phyloP scores from a whole-genome alignment of 2,113 vertebrate species.

The Rhineura floridana region DNA sequence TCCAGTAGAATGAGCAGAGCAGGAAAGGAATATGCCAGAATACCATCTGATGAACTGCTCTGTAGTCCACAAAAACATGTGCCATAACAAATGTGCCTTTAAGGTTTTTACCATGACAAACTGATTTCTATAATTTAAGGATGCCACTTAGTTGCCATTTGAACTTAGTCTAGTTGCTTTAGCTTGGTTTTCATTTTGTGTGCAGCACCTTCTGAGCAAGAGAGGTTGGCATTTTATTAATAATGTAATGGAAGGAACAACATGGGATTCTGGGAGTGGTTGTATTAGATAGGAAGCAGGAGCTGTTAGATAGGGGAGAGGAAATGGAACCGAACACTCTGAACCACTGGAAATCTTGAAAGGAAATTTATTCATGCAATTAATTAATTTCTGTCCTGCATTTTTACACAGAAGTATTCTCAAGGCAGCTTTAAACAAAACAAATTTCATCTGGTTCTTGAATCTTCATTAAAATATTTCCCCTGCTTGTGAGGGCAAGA shows the following conservation, averaged over 20 bases:
- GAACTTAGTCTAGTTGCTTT: neutral
- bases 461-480: neutral
- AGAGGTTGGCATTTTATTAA: neutral
- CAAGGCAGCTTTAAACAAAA: neutral
- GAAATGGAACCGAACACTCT: neutral
- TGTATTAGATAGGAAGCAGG: neutral
- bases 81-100: too few relatives aligned
- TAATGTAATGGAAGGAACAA: neutral
- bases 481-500: neutral
- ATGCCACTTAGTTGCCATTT: neutral
- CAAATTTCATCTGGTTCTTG: neutral
- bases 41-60: too few relatives aligned
- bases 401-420: neutral
- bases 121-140: neutral
- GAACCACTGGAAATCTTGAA: neutral
- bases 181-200: neutral
- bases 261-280: neutral
- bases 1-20: neutral
- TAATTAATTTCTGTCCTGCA: neutral
- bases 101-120: too few relatives aligned
- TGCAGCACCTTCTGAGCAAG: neutral
- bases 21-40: rapidly evolving
- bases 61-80: too few relatives aligned
- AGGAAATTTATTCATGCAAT: neutral
- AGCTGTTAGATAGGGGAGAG: neutral